Evolutionary conservation across 37 sponge, comb jelly and placozoan genomes (phyloP).

Genomic region (Dysidea cf. avara): DNA sequence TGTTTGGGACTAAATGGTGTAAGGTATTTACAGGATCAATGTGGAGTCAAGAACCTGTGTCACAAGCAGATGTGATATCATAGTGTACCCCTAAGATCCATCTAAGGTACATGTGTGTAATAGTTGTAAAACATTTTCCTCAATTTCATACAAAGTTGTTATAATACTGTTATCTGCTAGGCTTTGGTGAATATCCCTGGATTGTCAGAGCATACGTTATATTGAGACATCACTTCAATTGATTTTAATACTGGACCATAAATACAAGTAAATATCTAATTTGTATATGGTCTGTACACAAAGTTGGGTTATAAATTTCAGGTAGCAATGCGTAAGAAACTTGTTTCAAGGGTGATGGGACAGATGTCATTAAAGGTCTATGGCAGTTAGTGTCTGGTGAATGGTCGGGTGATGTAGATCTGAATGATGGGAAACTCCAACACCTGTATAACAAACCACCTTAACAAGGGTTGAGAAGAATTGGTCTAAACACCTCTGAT

Average conservation of each 20-base stretch:
- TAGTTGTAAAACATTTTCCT: no score
- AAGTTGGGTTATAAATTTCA: not conserved
- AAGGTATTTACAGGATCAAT: constrained; percentile 25
- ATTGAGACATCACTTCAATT: constrained; percentile 1
- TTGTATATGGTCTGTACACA: no score
- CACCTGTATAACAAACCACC: not conserved
- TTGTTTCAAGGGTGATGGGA: constrained; percentile 25
- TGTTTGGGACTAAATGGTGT: constrained; percentile 40
- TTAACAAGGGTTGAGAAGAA: not conserved
- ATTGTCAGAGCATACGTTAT: not conserved
- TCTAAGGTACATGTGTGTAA: no score
- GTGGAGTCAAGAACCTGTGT: constrained; percentile 3
- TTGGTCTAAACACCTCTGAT: not conserved
- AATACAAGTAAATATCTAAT: constrained; percentile 10
- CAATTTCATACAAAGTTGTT: no score
- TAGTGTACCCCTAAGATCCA: no score
- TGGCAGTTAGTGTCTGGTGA: constrained; percentile 24
- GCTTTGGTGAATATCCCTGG: constrained; percentile 16
- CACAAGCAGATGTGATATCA: not conserved
- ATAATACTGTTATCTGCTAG: not conserved
- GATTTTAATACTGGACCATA: not conserved
- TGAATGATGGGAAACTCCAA: constrained; percentile 32
- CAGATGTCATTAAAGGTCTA: constrained; percentile 25
- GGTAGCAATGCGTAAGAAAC: constrained; percentile 2
- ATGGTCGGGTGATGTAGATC: constrained; percentile 41